Evolutionary conservation across 2,888 invertebrate genomes (phyloP), one percentile per base, ranked within the genome.

Genomic region (Scrobipalpa atriplicella): DNA sequence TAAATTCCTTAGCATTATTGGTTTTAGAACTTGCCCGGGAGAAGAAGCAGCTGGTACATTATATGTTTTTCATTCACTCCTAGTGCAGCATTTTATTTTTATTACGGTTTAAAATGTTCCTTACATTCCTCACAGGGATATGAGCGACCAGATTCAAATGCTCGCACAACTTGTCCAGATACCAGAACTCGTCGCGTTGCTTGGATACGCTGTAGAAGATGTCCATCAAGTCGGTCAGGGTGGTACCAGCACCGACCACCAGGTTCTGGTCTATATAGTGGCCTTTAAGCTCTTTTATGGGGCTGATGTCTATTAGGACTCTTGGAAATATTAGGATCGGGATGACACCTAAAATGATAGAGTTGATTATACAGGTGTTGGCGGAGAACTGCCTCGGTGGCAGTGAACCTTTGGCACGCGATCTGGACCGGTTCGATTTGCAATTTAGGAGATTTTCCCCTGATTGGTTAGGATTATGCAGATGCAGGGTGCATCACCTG

Each of bases 81-180:
- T 29, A 29, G 29, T 29, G 2, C 29, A 29, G 29, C 29, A 29
- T 29, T 3, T 29, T n/a, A n/a, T n/a, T n/a, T n/a, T n/a, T n/a
- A n/a, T n/a, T n/a, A n/a, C 29, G 5, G 29, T 29, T 29, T 29
- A 29, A 41, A 16, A 39, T 0, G 2, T 82, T n/a, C 1, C 94
- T 92, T 86, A 96, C 96, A 85, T 96, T 96, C 87, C 95, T 87
- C 2, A 96, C 94, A 11, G 95, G 94, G 41, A 94, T 91, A 78
- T 94, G 94, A 2, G 95, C 96, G 10, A 96, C 93, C 65, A 95
- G 79, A 75, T 94, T 93, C 65, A 95, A 83, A 75, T 96, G 95
- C 58, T 93, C 84, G 6, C 90, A 93, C 67, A 95, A 78, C 61
- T 89, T 86, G 10, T 81, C 80, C 66, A 94, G 82, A 80, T 95